A percentile compares a stretch with the other conserved stretches of the same genome.
These are phyloP conservation scores for Drosophila arawakana DNA, from an alignment of 1,140 invertebrate species.

Conservation along the genomic window DNA sequence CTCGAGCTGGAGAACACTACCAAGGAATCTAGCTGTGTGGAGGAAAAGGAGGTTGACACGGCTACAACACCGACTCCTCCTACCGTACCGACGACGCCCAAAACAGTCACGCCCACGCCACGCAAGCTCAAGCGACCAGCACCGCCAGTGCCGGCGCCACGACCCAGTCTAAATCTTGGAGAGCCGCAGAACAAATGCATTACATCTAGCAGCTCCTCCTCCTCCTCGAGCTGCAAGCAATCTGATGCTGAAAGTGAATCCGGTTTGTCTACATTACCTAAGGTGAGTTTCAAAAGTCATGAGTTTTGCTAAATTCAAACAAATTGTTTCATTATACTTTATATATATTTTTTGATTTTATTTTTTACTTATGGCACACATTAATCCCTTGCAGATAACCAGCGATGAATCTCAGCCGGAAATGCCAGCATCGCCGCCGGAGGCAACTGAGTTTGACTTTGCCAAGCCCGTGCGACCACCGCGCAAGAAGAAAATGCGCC, in stretches of 20 bases:
- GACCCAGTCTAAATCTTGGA: constrained; percentile 39
- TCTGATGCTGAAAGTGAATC: constrained; percentile 77
- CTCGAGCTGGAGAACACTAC: constrained; percentile 57
- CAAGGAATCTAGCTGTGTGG: constrained; percentile 44
- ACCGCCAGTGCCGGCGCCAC: constrained; percentile 63
- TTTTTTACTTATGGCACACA: background rate
- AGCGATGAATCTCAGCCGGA: constrained; percentile 78
- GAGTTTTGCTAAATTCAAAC: background rate
- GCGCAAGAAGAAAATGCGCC: constrained; percentile 83
- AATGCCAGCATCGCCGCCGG: constrained; percentile 20
- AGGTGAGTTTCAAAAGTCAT: constrained; percentile 56
- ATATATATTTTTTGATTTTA: background rate
- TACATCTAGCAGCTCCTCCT: constrained; percentile 55
- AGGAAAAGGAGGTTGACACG: constrained; percentile 61
- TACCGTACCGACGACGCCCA: background rate
- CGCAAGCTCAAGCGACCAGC: constrained; percentile 56
- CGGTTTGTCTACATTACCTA: constrained; percentile 69
- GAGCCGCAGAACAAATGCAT: constrained; percentile 36
- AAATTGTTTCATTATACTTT: constrained; percentile 2
- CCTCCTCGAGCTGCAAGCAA: constrained; percentile 63
- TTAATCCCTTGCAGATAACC: constrained; percentile 54
- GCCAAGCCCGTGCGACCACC: constrained; percentile 63
- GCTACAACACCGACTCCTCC: constrained; percentile 12
- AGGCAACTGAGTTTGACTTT: constrained; percentile 56
- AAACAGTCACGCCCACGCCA: constrained; percentile 33